phyloP scores from a whole-genome alignment of 2,113 vertebrate species.

The Elaphurus davidianus region DNA sequence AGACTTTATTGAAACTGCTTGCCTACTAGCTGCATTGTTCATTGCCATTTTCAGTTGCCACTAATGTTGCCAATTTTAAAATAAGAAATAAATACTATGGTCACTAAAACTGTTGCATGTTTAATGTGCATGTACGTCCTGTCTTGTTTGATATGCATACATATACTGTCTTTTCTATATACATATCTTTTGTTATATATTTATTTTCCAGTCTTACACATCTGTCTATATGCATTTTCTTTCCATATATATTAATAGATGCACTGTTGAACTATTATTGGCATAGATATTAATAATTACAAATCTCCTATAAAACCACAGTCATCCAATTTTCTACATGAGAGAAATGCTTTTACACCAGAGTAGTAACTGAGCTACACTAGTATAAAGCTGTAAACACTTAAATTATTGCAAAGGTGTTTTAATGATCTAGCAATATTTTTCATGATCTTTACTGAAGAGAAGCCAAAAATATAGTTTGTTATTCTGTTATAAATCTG shows the following conservation, averaged over 20 bases:
- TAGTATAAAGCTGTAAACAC: not conserved
- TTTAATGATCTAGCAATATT: conserved; percentile 28
- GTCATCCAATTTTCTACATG: not conserved
- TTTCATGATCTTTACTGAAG: not conserved
- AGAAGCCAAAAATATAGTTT: not conserved
- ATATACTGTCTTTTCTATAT: not conserved
- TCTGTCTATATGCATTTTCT: conserved; percentile 12
- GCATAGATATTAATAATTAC: conserved; percentile 35
- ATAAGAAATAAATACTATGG: not conserved
- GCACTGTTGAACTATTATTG: conserved; percentile 13
- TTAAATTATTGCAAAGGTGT: conserved; percentile 24
- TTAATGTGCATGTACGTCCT: not conserved
- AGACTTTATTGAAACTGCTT: not conserved
- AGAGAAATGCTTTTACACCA: not conserved
- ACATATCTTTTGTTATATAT: not conserved
- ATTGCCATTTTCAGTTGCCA: not conserved
- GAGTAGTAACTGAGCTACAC: not conserved
- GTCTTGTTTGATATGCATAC: not conserved
- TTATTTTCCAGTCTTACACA: conserved; percentile 53
- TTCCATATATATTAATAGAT: conserved; percentile 7
- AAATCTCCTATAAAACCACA: not conserved
- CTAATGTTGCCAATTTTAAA: not conserved
- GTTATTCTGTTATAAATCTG: not conserved
- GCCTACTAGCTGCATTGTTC: not conserved
- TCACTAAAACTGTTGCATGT: not conserved